These are phyloP conservation scores for Myiotriccus ornatus DNA, from an alignment of 2,797 vertebrate species.

Conservation along the genomic window DNA sequence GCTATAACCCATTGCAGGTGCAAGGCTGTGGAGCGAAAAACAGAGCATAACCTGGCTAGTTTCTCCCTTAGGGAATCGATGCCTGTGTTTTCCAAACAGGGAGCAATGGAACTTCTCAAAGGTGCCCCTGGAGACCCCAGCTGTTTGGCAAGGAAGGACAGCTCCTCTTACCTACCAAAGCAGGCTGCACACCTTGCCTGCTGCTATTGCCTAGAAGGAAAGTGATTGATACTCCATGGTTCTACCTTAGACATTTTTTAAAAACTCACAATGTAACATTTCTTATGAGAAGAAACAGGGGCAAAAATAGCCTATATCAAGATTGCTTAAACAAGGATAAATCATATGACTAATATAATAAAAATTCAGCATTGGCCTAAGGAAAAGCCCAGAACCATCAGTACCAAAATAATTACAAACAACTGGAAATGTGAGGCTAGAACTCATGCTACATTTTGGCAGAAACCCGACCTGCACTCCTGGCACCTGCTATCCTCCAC, in stretches of 20 bases:
- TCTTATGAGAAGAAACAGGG: not conserved
- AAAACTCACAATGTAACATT: not conserved
- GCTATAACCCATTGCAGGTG: conserved; percentile 17
- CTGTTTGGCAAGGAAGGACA: not conserved
- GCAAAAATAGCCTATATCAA: not conserved
- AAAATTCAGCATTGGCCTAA: not conserved
- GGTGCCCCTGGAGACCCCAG: not conserved
- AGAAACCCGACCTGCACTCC: not conserved
- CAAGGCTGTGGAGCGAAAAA: not conserved
- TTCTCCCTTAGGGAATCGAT: not conserved
- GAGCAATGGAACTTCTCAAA: not conserved
- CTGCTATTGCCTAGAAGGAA: not conserved
- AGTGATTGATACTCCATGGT: not conserved
- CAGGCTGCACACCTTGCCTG: not conserved
- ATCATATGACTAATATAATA: not conserved
- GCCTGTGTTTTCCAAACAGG: not conserved
- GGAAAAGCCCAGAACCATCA: not conserved
- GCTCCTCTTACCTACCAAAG: not conserved
- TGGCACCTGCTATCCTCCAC: not conserved
- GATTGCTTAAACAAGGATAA: not conserved
- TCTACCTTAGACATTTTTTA: not conserved
- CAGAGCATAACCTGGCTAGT: not conserved
- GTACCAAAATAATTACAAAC: not conserved
- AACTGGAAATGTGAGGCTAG: not conserved
- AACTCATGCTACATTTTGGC: not conserved